A percentile compares a stretch with the other conserved stretches of the same genome.
These are phyloP conservation scores for Octonoba sinensis DNA, from an alignment of 2,888 invertebrate genomes.

Conservation along the genomic window DNA sequence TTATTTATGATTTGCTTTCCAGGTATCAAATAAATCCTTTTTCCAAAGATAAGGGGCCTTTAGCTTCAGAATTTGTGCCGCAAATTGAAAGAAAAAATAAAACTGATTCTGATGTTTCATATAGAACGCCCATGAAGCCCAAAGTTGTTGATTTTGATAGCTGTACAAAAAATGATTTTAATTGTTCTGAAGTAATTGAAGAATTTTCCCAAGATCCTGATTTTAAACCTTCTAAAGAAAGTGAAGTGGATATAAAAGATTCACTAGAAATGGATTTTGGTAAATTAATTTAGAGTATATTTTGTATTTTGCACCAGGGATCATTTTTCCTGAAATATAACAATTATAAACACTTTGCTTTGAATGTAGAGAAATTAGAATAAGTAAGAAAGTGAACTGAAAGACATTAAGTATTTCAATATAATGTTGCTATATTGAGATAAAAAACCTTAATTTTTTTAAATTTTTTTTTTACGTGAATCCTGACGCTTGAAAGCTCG, in stretches of 20 bases:
- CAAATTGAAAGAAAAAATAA: not conserved
- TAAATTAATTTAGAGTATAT: not conserved
- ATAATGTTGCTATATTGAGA: too few relatives aligned
- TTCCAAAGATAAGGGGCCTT: constrained; percentile 18
- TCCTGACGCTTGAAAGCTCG: too few relatives aligned
- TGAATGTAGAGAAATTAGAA: too few relatives aligned
- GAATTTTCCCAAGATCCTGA: constrained; percentile 7
- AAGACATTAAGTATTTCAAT: too few relatives aligned
- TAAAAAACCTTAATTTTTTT: too few relatives aligned
- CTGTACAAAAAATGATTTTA: not conserved
- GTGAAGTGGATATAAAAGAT: constrained; percentile 8
- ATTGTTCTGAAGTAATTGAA: constrained; percentile 8
- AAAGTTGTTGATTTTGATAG: constrained; percentile 49
- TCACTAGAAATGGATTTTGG: constrained; percentile 24
- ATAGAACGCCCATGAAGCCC: constrained; percentile 35
- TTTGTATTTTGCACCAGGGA: too few relatives aligned
- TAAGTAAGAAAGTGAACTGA: too few relatives aligned
- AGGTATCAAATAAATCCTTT: constrained; percentile 46
- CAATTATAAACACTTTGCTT: too few relatives aligned
- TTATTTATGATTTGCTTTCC: not conserved
- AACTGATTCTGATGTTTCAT: not conserved
- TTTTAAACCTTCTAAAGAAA: constrained; percentile 6
- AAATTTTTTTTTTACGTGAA: too few relatives aligned
- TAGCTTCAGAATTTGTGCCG: constrained; percentile 37
- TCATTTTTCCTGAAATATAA: too few relatives aligned